phyloP scores from a whole-genome alignment of 2,113 vertebrate genomes.

The Agapornis roseicollis region DNA sequence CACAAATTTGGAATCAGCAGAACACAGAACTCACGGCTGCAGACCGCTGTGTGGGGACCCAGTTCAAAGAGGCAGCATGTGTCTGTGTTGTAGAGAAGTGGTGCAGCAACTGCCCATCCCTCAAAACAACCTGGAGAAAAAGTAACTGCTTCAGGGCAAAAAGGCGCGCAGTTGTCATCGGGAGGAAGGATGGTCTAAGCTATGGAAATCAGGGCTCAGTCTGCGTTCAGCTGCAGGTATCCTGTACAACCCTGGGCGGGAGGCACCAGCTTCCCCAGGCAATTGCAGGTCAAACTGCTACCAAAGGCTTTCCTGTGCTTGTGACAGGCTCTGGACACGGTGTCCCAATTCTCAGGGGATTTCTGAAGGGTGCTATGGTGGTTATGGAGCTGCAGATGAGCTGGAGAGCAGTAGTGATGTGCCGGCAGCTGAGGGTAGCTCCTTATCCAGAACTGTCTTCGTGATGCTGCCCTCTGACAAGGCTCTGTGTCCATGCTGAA shows the following conservation, averaged over 20 bases:
- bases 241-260: fast-evolving
- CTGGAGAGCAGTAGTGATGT: not conserved
- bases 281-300: fast-evolving
- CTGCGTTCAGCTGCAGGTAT: not conserved
- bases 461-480: fast-evolving
- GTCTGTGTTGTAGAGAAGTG: not conserved
- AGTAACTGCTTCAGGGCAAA: not conserved
- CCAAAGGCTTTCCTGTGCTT: fast-evolving
- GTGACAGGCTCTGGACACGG: fast-evolving
- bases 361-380: not conserved
- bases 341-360: fast-evolving
- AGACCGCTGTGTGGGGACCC: fast-evolving
- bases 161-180: not conserved
- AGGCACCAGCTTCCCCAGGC: fast-evolving
- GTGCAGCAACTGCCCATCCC: not conserved
- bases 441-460: not conserved
- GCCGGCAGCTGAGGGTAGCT: not conserved
- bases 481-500: fast-evolving
- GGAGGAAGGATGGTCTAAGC: not conserved
- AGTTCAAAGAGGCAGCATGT: fast-evolving
- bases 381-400: not conserved
- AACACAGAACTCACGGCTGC: not conserved
- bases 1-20: fast-evolving
- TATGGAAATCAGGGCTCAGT: not conserved
- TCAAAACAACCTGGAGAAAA: not conserved